Evolutionary conservation across 2,888 invertebrate genomes (phyloP).

Genomic region (Nasonovia ribisnigri): DNA sequence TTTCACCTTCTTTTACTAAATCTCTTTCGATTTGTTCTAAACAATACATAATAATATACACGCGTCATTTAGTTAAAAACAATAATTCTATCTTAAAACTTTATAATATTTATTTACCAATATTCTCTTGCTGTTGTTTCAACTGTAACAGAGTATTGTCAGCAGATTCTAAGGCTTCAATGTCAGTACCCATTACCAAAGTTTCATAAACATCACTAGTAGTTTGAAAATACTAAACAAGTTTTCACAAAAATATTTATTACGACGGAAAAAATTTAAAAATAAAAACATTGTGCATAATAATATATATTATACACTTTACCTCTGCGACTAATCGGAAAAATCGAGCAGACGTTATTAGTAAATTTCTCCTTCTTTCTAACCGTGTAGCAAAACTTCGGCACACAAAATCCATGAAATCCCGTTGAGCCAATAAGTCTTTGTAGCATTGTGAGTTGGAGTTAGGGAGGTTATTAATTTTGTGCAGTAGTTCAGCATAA

Average conservation of each 20-base stretch:
- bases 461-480: constrained; percentile 76
- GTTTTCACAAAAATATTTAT: background rate
- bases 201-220: constrained; percentile 79
- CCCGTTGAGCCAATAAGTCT: constrained; percentile 80
- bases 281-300: background rate
- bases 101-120: constrained; percentile 72
- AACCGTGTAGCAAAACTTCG: constrained; percentile 82
- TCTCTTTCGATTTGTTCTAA: constrained; percentile 78
- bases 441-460: constrained; percentile 71
- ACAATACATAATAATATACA: background rate
- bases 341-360: constrained; percentile 82
- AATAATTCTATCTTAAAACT: background rate
- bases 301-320: constrained; percentile 27
- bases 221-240: constrained; percentile 75
- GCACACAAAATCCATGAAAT: constrained; percentile 87
- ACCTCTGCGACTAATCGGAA: constrained; percentile 82
- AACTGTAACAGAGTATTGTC: constrained; percentile 74
- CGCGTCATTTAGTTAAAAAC: background rate
- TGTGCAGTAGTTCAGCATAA: constrained; percentile 82
- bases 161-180: constrained; percentile 75
- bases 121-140: constrained; percentile 75
- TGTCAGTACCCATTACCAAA: constrained; percentile 76
- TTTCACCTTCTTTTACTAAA: constrained; percentile 81
- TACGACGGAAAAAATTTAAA: background rate
- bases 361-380: constrained; percentile 80